These are phyloP conservation scores for Mastacembelus armatus DNA, from an alignment of 2,797 vertebrate genomes.

Conservation along the genomic window DNA sequence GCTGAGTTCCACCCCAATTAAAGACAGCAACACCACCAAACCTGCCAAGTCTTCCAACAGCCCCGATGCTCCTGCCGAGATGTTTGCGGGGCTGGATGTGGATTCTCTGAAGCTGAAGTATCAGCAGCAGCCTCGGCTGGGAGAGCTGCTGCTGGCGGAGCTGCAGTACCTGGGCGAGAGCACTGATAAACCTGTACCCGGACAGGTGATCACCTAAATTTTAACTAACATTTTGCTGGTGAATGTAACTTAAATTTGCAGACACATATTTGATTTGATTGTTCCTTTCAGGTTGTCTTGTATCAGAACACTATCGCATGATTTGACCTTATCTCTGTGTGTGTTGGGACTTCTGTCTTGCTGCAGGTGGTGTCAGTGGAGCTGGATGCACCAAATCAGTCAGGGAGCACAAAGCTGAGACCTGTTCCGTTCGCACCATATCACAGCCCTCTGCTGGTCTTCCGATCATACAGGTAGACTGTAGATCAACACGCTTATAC, in stretches of 20 bases:
- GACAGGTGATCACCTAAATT: conserved; percentile 81
- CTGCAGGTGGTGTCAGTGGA: conserved; percentile 86
- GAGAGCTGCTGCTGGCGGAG: conserved; percentile 86
- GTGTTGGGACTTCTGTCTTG: neutral
- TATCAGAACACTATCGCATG: too few species aligned
- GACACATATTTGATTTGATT: too few species aligned
- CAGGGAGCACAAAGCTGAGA: conserved; percentile 81
- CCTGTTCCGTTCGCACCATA: conserved; percentile 89
- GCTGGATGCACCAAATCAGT: conserved; percentile 80
- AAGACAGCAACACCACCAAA: conserved; percentile 73
- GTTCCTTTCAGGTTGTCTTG: too few species aligned
- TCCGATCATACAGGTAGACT: conserved; percentile 94
- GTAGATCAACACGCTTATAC: neutral
- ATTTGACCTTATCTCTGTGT: too few species aligned
- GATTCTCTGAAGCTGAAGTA: conserved; percentile 87
- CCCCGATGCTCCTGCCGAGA: conserved; percentile 78
- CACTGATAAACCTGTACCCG: conserved; percentile 55
- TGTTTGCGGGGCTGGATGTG: conserved; percentile 89
- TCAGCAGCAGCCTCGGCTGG: conserved; percentile 83
- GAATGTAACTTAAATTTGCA: too few species aligned
- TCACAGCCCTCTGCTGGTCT: conserved; percentile 92
- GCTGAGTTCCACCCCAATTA: conserved; percentile 78
- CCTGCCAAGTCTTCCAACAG: conserved; percentile 28
- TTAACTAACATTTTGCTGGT: too few species aligned
- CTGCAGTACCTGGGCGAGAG: conserved; percentile 54